phyloP scores from a whole-genome alignment of 2,888 invertebrate species.

The Heliconius ethilla region DNA sequence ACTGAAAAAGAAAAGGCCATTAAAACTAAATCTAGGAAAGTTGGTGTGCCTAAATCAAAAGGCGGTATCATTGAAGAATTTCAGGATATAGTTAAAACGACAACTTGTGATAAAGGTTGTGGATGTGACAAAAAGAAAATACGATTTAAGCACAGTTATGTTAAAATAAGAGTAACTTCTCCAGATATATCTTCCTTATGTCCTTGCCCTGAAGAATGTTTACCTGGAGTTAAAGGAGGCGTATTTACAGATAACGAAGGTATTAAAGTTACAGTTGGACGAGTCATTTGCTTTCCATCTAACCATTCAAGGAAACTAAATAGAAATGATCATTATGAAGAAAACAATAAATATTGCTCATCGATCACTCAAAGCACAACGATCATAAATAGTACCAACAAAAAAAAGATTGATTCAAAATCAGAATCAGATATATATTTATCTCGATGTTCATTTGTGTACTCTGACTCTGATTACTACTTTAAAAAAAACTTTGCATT shows the following conservation, averaged over 20 bases:
- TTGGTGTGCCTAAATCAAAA: slow-evolving; percentile 46
- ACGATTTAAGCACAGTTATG: slow-evolving; percentile 68
- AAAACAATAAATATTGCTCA: background rate
- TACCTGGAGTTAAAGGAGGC: slow-evolving; percentile 62
- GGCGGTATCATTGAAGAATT: slow-evolving; percentile 55
- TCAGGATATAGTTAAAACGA: slow-evolving; percentile 62
- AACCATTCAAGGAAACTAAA: slow-evolving; percentile 45
- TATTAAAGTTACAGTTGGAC: slow-evolving; percentile 67
- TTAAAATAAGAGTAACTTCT: slow-evolving; percentile 67
- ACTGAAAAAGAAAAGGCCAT: slow-evolving; percentile 52
- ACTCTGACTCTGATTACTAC: background rate
- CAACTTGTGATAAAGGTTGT: slow-evolving; percentile 64
- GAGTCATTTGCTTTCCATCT: slow-evolving; percentile 54
- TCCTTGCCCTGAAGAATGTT: slow-evolving; percentile 64
- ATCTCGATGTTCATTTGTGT: background rate
- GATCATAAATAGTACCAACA: background rate
- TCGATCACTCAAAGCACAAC: background rate
- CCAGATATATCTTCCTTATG: slow-evolving; percentile 67
- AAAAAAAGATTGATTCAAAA: slow-evolving; percentile 20
- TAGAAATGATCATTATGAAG: background rate
- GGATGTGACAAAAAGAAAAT: slow-evolving; percentile 71
- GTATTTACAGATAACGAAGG: slow-evolving; percentile 65
- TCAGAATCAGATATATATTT: slow-evolving; percentile 20
- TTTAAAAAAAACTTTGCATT: background rate
- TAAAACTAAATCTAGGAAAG: slow-evolving; percentile 54